phyloP scores from a whole-genome alignment of 2,888 invertebrate genomes.

The Poecilobothrus nobilitatus region DNA sequence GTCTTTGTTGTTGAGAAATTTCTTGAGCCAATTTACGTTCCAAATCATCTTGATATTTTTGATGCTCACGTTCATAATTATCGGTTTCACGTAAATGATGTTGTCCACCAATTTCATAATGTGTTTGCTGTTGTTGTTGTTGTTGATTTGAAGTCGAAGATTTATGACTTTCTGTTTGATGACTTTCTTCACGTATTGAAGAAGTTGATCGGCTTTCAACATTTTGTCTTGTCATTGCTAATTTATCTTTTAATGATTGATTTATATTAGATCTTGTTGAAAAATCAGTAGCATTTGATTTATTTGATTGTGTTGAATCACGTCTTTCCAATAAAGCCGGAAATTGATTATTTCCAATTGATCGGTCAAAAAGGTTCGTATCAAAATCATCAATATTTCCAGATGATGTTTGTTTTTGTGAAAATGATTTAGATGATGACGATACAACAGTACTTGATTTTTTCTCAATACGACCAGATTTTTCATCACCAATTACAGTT shows the following conservation, averaged over 20 bases:
- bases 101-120: not conserved
- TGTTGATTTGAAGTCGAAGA: constrained; percentile 34
- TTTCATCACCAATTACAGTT: constrained; percentile 47
- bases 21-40: not conserved
- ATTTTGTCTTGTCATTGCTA: constrained; percentile 23
- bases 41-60: not conserved
- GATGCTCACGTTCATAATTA: not conserved
- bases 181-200: constrained; percentile 28
- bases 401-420: constrained; percentile 34
- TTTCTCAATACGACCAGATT: constrained; percentile 42
- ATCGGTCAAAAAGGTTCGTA: constrained; percentile 11
- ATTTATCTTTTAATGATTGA: constrained; percentile 35
- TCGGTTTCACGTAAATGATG: not conserved
- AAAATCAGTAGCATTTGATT: not conserved
- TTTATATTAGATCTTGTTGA: constrained; percentile 21
- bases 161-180: constrained; percentile 36
- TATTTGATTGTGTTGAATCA: constrained; percentile 8
- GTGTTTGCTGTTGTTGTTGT: not conserved
- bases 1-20: not conserved
- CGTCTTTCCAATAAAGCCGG: constrained; percentile 14
- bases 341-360: not conserved
- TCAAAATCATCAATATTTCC: constrained; percentile 29
- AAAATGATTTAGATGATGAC: constrained; percentile 36
- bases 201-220: constrained; percentile 4
- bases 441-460: constrained; percentile 39